Conservation (phyloP, 1,140 invertebrate species). For the Caenorhabditis elegans region WBcel235 BX284605.5:12722001-12722500, state of each 20-base stretch:
- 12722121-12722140: neutral
- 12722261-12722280: no score
- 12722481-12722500: no score
- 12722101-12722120: neutral
- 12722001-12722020: neutral
- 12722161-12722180: no score
- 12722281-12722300: no score
- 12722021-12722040: neutral
- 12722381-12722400: neutral
- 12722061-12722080: neutral
- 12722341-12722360: neutral
- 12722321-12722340: no score
- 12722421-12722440: neutral
- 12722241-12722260: no score
- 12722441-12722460: neutral
- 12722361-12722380: neutral
- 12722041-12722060: neutral
- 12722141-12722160: slow-evolving; percentile 5
- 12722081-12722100: neutral
- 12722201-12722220: no score
- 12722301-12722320: no score
- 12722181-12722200: no score
- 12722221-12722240: no score
- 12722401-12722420: neutral
- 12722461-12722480: neutral